A percentile compares a stretch with the other conserved stretches of the same genome.
Conservation (phyloP, 1,140 invertebrate species). For the Platorchestia sp. region DNA sequence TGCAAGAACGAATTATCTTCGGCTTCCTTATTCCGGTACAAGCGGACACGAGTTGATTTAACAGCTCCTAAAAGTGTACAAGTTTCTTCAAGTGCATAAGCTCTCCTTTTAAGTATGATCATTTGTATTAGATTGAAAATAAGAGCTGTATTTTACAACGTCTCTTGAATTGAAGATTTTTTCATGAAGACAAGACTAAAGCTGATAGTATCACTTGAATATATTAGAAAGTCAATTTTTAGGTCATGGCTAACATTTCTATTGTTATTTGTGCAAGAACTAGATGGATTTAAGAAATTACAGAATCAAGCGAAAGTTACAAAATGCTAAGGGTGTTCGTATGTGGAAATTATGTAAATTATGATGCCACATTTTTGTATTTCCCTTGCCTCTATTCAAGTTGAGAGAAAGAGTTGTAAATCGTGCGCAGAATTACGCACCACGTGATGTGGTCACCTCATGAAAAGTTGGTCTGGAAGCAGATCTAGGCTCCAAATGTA, state of each 20-base stretch:
- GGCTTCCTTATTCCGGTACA: neutral
- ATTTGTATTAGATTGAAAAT: neutral
- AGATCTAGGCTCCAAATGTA: neutral
- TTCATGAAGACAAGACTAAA: neutral
- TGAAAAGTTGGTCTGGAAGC: neutral
- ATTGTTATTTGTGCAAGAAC: neutral
- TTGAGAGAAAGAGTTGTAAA: neutral
- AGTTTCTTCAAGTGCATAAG: neutral
- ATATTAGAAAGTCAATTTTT: neutral
- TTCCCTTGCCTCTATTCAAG: neutral
- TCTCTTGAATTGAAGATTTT: neutral
- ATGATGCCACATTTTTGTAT: neutral
- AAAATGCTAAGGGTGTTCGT: neutral
- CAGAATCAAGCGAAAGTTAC: neutral
- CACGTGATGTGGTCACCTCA: neutral
- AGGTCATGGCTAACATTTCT: neutral
- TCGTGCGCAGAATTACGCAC: neutral
- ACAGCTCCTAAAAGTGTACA: neutral
- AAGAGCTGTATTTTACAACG: neutral
- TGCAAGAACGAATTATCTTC: neutral
- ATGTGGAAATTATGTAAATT: neutral
- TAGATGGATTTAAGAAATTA: neutral
- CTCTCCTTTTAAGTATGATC: neutral
- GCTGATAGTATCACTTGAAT: neutral
- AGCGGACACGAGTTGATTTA: neutral